Conservation (phyloP, 2,888 invertebrate genomes). For the Euplexia lucipara region DNA sequence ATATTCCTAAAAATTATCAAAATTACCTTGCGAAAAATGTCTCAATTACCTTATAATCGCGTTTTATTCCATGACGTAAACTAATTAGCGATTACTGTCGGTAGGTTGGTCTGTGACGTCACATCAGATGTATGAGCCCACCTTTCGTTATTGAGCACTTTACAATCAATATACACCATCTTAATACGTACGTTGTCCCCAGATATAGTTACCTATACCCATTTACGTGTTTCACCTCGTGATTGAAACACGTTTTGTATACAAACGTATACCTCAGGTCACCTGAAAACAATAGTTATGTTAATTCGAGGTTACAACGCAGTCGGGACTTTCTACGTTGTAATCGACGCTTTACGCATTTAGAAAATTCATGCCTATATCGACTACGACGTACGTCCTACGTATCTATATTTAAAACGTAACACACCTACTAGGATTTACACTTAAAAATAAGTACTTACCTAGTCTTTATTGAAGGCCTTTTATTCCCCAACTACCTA, state of each 20-base stretch:
- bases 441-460: background rate
- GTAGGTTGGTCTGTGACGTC: constrained; percentile 58
- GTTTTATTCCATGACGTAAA: constrained; percentile 45
- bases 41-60: constrained; percentile 30
- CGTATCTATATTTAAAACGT: background rate
- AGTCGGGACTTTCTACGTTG: constrained; percentile 35
- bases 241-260: constrained; percentile 24
- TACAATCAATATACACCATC: constrained; percentile 30
- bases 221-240: constrained; percentile 34
- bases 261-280: constrained; percentile 29
- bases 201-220: constrained; percentile 26
- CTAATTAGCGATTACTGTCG: constrained; percentile 32
- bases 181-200: constrained; percentile 47
- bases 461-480: background rate
- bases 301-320: constrained; percentile 45
- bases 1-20: constrained; percentile 13
- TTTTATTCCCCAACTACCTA: background rate
- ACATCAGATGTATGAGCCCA: constrained; percentile 39
- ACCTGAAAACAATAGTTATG: constrained; percentile 48
- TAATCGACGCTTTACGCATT: constrained; percentile 7
- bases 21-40: constrained; percentile 14
- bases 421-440: background rate
- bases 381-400: constrained; percentile 1
- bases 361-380: constrained; percentile 12
- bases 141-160: constrained; percentile 26